Evolutionary conservation across 2,888 invertebrate genomes (phyloP), one percentile per base, ranked within the genome.

Genomic region (Ochropleura leucogaster): DNA sequence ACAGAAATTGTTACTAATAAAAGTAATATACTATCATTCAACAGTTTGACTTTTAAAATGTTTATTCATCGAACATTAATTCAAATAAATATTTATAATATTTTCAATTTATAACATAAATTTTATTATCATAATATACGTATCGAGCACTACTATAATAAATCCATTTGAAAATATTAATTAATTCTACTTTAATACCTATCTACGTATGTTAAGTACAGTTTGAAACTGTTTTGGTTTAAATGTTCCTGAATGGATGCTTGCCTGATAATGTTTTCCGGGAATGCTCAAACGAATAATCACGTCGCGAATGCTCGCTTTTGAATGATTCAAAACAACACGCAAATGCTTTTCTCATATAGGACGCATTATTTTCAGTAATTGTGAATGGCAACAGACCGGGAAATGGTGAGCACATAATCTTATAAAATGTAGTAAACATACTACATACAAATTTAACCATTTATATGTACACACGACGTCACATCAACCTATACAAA

Each of bases 381-480:
- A n/a, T 79, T 65, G 80, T 74, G 59, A 76, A 75, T 40, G 75
- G 73, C 63, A 68, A 66, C 51, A 69, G 66, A 44, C 77, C 82
- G 14, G 63, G 68, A 20, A 53, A 20, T 49, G 79, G 77, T 81
- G 67, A 80, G 77, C 66, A 66, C 55, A 30, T 14, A 9, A n/a
- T 12, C 18, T 53, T 46, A 59, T 53, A 20, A 40, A 16, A 40
- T 57, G 16, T 12, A 3, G 5, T 30, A 3, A 30, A 30, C 1
- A 30, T 30, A 30, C 30, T 30, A 30, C 30, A 30, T 30, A 30
- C 30, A 30, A 30, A 30, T 30, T 30, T 30, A 3, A 30, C 30
- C 30, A 30, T 30, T 30, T 30, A 30, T 30, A 30, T 30, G 30
- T 30, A 30, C 30, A 30, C 30, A 30, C 30, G 30, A 30, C 30